Percentiles rank a stretch among this genome's conserved stretches.
These are phyloP conservation scores for Argyresthia albistria DNA, from an alignment of 2,888 invertebrate species.

Conservation along the genomic window DNA sequence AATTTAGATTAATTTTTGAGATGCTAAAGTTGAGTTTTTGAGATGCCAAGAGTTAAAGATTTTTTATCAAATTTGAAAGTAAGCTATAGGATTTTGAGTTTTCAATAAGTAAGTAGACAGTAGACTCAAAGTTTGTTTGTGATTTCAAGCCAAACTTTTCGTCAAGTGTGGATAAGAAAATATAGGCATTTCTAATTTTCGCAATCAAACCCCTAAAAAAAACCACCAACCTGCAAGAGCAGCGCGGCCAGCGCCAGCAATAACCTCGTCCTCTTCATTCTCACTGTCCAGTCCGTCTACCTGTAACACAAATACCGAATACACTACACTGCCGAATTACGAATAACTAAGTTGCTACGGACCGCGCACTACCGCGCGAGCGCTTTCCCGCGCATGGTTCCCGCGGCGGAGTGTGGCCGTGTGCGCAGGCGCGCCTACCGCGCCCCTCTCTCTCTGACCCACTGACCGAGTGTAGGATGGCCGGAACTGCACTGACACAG, in stretches of 20 bases:
- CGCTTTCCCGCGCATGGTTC: constrained; percentile 19
- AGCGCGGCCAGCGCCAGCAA: constrained; percentile 59
- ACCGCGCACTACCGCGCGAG: neutral
- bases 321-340: constrained; percentile 1
- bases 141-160: too few relatives aligned
- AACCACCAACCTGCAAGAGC: constrained; percentile 53
- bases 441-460: constrained; percentile 42
- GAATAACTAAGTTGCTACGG: neutral
- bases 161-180: too few relatives aligned
- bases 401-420: constrained; percentile 29
- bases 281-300: constrained; percentile 51
- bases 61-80: too few relatives aligned
- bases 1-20: too few relatives aligned
- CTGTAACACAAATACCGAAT: constrained; percentile 53
- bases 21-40: too few relatives aligned
- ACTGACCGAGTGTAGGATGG: constrained; percentile 65
- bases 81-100: too few relatives aligned
- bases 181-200: too few relatives aligned
- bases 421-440: constrained; percentile 30
- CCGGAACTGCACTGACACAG: constrained; percentile 27
- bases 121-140: too few relatives aligned
- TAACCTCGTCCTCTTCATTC: constrained; percentile 66
- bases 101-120: too few relatives aligned
- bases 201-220: neutral
- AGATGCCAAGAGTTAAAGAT: too few relatives aligned